Conservation (phyloP, 1,140 invertebrate genomes). For the Octopus sinensis region DNA sequence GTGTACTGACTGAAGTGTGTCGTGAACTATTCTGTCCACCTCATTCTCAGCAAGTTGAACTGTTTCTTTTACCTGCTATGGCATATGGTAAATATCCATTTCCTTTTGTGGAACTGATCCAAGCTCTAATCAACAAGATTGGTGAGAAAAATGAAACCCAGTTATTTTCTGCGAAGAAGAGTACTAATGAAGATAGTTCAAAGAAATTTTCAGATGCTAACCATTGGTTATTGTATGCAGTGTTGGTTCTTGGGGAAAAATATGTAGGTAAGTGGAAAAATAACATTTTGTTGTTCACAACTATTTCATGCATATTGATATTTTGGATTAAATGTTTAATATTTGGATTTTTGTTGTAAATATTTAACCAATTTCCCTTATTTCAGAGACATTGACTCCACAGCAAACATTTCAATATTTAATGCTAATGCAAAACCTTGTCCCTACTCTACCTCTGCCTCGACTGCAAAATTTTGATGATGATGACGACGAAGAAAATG, state of each 20-base stretch:
- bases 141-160: slow-evolving; percentile 18
- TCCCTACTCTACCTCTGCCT: slow-evolving; percentile 28
- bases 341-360: too few relatives aligned
- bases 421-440: slow-evolving; percentile 30
- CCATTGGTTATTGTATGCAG: slow-evolving; percentile 51
- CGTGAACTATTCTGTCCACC: slow-evolving; percentile 43
- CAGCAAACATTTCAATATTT: slow-evolving; percentile 22
- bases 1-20: slow-evolving; percentile 32
- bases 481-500: slow-evolving; percentile 27
- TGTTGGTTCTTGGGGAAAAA: slow-evolving; percentile 48
- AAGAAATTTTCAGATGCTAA: slow-evolving; percentile 25
- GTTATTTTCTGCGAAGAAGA: not conserved
- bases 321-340: too few relatives aligned
- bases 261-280: slow-evolving; percentile 34
- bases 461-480: slow-evolving; percentile 5
- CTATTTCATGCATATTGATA: too few relatives aligned
- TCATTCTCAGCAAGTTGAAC: slow-evolving; percentile 51
- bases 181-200: not conserved
- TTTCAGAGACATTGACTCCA: slow-evolving; percentile 22
- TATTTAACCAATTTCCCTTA: not conserved
- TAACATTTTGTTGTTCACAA: not conserved
- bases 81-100: slow-evolving; percentile 50
- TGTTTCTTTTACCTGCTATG: slow-evolving; percentile 55
- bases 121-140: slow-evolving; percentile 38
- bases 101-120: slow-evolving; percentile 51